Evolutionary conservation across 2,113 vertebrate genomes (phyloP), one percentile per base, ranked within the genome.

Genomic region (Oenanthe oenanthe): DNA sequence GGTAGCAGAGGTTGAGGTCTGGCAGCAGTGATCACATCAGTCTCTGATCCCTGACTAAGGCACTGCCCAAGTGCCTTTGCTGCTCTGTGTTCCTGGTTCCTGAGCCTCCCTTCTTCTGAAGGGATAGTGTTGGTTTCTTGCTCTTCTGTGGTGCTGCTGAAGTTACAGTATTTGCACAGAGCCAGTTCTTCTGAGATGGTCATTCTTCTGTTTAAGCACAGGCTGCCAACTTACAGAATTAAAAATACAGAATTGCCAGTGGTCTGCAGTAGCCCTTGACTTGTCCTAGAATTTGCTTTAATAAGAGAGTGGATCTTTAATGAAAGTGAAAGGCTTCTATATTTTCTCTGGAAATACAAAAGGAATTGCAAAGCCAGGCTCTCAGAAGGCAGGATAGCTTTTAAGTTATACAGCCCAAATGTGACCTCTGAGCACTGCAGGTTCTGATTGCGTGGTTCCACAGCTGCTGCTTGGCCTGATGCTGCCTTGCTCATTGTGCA

Each of bases 61-160:
- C 15, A 20, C 28, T 32, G 21, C 47, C 6, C 0, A 0, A 7
- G 47, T 53, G 47, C 28, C 56, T 82, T 66, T 19, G 3, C 28
- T 58, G 36, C 28, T 56, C 36, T 28, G 48, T 56, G 43, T 29
- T n/a, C 72, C 25, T 32, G 40, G 26, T 36, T 1, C 3, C 48
- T 1, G 5, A 53, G 36, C 56, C 24, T 12, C 28, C 31, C 31
- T 63, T 38, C 20, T 48, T 51, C 51, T 48, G 38, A 62, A 76
- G 32, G 13, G 22, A 11, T 38, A 31, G 0, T 0, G 26, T 17
- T 31, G 16, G 6, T 20, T 48, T 66, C 56, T 26, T 48, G 17
- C 3, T n/a, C 58, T 75, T 68, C 34, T 83, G n/a, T 32, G 22
- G 24, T 57, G 38, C 48, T 2, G 3, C 3, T 60, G 63, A 60